A percentile compares a stretch with the other conserved stretches of the same genome.
Conservation (phyloP, 2,797 vertebrate species). For the Synaphobranchus kaupii region DNA sequence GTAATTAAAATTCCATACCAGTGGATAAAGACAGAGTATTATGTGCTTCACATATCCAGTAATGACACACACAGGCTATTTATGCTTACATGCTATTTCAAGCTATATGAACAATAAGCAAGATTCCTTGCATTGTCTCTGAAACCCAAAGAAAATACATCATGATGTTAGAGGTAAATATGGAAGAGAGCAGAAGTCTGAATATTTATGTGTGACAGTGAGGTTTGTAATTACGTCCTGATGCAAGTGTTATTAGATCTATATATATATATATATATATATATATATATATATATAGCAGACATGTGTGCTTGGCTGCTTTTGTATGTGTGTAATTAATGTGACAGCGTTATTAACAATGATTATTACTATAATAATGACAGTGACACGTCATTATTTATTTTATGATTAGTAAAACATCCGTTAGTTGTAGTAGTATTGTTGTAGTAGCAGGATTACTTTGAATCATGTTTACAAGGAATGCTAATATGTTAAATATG, state of each 20-base stretch:
- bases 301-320: neutral
- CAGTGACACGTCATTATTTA: neutral
- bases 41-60: constrained; percentile 65
- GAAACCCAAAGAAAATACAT: neutral
- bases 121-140: neutral
- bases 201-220: neutral
- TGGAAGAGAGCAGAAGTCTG: neutral
- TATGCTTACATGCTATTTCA: constrained; percentile 32
- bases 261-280: too few relatives aligned
- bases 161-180: neutral
- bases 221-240: neutral
- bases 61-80: constrained; percentile 70
- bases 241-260: neutral
- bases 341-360: neutral
- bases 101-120: neutral
- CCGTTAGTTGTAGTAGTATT: neutral
- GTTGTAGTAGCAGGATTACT: neutral
- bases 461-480: neutral
- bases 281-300: neutral
- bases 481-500: neutral
- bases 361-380: neutral
- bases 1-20: constrained; percentile 79
- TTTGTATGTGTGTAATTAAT: neutral
- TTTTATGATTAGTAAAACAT: neutral
- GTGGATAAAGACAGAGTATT: constrained; percentile 71